Percentiles rank a stretch among this genome's conserved stretches.
Evolutionary conservation across 2,113 vertebrate species (phyloP).

Genomic region (Ophiodon elongatus): DNA sequence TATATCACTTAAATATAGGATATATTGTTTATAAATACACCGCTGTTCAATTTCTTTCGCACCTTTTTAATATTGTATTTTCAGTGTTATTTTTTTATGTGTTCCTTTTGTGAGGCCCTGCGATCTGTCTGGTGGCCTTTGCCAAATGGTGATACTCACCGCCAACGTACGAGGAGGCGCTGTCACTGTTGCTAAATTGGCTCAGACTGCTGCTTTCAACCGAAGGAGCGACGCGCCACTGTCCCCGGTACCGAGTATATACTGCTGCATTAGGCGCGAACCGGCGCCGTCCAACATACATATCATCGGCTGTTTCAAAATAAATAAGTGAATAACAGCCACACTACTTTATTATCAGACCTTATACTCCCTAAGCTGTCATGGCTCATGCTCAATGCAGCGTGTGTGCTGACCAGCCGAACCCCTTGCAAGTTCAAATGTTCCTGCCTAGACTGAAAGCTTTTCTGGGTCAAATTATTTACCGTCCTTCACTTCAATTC

Average conservation of each 20-base stretch:
- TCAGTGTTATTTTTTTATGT: not conserved
- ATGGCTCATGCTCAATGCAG: conserved; percentile 18
- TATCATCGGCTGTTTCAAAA: not conserved
- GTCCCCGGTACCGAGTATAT: conserved; percentile 58
- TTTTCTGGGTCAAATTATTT: conserved; percentile 77
- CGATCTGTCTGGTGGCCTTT: conserved; percentile 24
- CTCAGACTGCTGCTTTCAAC: conserved; percentile 38
- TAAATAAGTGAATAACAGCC: not conserved
- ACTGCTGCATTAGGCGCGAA: conserved; percentile 13
- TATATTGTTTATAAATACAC: not conserved
- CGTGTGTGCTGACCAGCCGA: conserved; percentile 54
- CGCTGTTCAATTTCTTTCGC: not conserved
- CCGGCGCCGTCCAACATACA: not conserved
- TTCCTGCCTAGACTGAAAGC: conserved; percentile 55
- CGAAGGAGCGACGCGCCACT: conserved; percentile 26
- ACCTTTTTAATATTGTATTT: not conserved
- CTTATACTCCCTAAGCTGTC: conserved; percentile 12
- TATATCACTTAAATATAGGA: not conserved
- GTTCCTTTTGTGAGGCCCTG: not conserved
- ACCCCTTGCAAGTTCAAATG: conserved; percentile 48
- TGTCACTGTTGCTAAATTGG: conserved; percentile 64
- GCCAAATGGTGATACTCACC: conserved; percentile 39
- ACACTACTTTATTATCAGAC: not conserved
- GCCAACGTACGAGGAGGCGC: conserved; percentile 33
- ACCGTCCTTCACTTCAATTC: conserved; percentile 71